phyloP scores from a whole-genome alignment of 64 coral and sea anemone genomes.

The Pachyseris speciosa region DNA sequence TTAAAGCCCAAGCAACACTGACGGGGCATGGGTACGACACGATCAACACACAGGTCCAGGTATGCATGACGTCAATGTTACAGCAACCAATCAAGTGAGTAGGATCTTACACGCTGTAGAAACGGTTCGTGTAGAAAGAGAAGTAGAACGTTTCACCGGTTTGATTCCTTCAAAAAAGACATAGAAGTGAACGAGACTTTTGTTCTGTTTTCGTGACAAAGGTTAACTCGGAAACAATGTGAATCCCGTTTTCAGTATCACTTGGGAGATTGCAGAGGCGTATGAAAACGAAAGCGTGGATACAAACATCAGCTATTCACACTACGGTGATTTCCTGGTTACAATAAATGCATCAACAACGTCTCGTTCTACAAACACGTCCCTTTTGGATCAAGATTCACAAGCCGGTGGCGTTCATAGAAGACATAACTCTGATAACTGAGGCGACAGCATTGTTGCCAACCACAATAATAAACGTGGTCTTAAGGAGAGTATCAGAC shows the following conservation, averaged over 20 bases:
- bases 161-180: neutral
- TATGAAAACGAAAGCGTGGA: neutral
- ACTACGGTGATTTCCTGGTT: neutral
- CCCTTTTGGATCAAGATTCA: neutral
- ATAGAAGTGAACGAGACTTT: constrained; percentile 39
- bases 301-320: neutral
- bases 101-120: neutral
- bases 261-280: neutral
- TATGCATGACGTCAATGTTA: neutral
- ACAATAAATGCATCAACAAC: constrained; percentile 23
- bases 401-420: constrained; percentile 1
- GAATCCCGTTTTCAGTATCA: neutral
- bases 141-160: neutral
- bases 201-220: neutral
- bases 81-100: constrained; percentile 19
- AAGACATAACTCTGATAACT: neutral
- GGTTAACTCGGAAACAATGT: neutral
- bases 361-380: constrained; percentile 4
- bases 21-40: constrained; percentile 10
- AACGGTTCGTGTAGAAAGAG: neutral
- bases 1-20: neutral
- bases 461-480: neutral
- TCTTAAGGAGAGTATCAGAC: neutral
- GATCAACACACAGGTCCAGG: neutral
- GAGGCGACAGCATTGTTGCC: neutral